These are phyloP conservation scores for Eudemis profundana DNA, from an alignment of 2,888 invertebrate genomes.

Conservation along the genomic window DNA sequence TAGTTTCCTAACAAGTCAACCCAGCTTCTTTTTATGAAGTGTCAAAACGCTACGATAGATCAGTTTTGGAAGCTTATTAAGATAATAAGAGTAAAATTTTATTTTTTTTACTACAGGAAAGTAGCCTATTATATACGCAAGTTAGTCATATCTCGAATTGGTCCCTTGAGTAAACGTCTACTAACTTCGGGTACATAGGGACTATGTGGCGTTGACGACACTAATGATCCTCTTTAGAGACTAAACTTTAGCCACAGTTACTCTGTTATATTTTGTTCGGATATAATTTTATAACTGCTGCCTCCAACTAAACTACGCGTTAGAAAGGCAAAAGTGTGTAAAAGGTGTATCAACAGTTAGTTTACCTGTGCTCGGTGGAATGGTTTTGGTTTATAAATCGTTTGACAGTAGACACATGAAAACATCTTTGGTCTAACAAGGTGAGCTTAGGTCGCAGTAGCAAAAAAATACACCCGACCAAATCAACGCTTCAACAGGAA, in stretches of 20 bases:
- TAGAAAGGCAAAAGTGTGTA: slow-evolving; percentile 19
- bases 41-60: too few species aligned
- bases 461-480: not conserved
- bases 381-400: too few species aligned
- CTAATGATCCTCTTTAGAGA: not conserved
- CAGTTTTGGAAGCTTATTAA: too few species aligned
- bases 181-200: not conserved
- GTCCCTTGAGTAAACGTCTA: not conserved
- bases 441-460: not conserved
- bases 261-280: not conserved
- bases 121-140: too few species aligned
- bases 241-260: not conserved
- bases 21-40: too few species aligned
- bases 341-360: not conserved
- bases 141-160: not conserved
- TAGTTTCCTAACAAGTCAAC: too few species aligned
- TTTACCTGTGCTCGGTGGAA: too few species aligned
- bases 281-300: not conserved
- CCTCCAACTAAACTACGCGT: slow-evolving; percentile 8
- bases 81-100: too few species aligned
- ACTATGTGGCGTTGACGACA: not conserved
- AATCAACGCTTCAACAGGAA: not conserved
- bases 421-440: too few species aligned
- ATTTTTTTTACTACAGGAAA: too few species aligned
- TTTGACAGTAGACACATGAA: too few species aligned